Evolutionary conservation across 2,888 invertebrate species (phyloP), one percentile per base, ranked within the genome.

Genomic region (Andrena fulva): DNA sequence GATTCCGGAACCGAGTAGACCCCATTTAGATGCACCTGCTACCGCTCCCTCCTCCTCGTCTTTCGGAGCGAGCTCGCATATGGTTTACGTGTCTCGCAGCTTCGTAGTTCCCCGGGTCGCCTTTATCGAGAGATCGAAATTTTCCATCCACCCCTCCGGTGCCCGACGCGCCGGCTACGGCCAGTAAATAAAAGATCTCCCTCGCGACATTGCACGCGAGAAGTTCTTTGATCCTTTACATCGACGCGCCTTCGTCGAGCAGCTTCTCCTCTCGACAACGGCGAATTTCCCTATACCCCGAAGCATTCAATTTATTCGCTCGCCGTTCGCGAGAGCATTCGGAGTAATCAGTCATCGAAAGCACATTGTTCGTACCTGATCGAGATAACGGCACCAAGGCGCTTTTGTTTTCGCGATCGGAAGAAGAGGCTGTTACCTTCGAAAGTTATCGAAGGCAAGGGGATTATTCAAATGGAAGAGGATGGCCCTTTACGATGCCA

Each of bases 11-110:
- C 62, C 72, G 69, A 70, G 80, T 64, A 52, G 76, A 59, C 48
- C 54, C 85, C 78, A 87, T 88, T 85, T 82, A 70, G 75, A 75
- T 80, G 80, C 88, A 88, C 82, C 89, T 88, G 87, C 69, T 70
- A 42, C 87, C 72, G 35, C 35, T 10, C 31, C 70, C 4, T 66
- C 29, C 60, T 2, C 20, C 24, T 12, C 29, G 31, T 73, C 66
- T 60, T 60, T 54, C 16, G 20, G 64, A 66, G 67, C 70, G 54
- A 42, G 29, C 35, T 76, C 62, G 71, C 35, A 33, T 54, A 68
- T 67, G 62, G 73, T 77, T 72, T 52, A 76, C 70, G 77, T 56
- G 71, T 75, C 52, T 66, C 52, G 20, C 24, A 33, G 59, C 42
- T 63, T 42, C 52, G 33, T n/a, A 29, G 42, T 63, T 71, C 7